phyloP scores from a whole-genome alignment of 2,888 invertebrate genomes.

The Sphaeridia pumilis region DNA sequence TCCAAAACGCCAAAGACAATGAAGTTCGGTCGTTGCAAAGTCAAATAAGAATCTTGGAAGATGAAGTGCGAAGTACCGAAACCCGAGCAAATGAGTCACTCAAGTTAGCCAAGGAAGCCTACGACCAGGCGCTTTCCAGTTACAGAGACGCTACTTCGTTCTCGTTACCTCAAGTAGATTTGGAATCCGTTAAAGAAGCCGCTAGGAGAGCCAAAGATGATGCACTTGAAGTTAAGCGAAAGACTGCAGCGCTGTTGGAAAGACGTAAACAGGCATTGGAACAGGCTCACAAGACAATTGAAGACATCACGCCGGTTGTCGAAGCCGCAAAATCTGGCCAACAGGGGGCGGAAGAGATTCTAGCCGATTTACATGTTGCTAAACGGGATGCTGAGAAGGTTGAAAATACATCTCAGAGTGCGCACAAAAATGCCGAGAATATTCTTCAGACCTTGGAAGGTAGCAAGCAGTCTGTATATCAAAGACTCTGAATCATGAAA shows the following conservation, averaged over 20 bases:
- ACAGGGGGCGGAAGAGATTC: slow-evolving; percentile 61
- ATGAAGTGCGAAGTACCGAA: slow-evolving; percentile 55
- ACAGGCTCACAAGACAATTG: slow-evolving; percentile 54
- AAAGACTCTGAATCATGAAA: neutral
- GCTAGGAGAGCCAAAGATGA: slow-evolving; percentile 57
- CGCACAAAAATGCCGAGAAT: slow-evolving; percentile 63
- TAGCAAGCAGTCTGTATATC: slow-evolving; percentile 38
- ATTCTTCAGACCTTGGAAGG: slow-evolving; percentile 63
- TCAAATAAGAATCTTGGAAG: slow-evolving; percentile 36
- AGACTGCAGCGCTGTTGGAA: slow-evolving; percentile 12
- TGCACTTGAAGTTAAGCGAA: slow-evolving; percentile 41
- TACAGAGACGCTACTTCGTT: slow-evolving; percentile 68
- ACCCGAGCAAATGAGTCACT: slow-evolving; percentile 63
- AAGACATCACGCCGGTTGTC: slow-evolving; percentile 42
- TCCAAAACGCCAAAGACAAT: slow-evolving; percentile 57
- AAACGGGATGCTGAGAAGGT: slow-evolving; percentile 59
- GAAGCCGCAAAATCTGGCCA: slow-evolving; percentile 55
- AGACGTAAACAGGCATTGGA: slow-evolving; percentile 15
- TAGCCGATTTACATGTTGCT: slow-evolving; percentile 65
- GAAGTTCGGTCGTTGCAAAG: slow-evolving; percentile 29
- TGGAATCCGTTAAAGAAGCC: slow-evolving; percentile 54
- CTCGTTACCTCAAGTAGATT: slow-evolving; percentile 62
- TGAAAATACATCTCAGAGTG: slow-evolving; percentile 66
- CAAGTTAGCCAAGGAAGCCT: slow-evolving; percentile 60
- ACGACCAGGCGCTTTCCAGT: slow-evolving; percentile 67